Percentiles rank a stretch among this genome's conserved stretches.
Evolutionary conservation across 2,888 invertebrate species (phyloP).

Genomic region (Andrena marginata): DNA sequence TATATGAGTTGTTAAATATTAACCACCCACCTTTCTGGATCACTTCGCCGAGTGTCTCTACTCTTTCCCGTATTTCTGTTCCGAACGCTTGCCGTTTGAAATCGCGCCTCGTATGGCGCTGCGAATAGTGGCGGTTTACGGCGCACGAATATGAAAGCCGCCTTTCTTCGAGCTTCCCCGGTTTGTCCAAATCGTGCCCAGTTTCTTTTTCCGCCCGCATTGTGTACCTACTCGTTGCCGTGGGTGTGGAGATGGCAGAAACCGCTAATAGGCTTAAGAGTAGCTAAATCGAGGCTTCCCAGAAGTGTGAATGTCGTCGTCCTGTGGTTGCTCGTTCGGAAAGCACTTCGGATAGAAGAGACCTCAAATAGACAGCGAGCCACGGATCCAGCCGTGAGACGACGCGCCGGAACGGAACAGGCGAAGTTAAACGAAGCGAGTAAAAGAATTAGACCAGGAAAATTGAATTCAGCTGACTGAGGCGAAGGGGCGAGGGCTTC

Average conservation of each 20-base stretch:
- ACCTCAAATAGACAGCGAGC: conserved; percentile 55
- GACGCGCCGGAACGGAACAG: conserved; percentile 52
- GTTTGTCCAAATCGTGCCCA: neutral
- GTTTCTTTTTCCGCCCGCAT: neutral
- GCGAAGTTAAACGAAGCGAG: conserved; percentile 59
- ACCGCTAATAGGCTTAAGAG: too few species aligned
- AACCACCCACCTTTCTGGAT: conserved; percentile 14
- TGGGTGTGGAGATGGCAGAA: too few species aligned
- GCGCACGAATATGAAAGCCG: neutral
- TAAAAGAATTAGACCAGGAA: conserved; percentile 63
- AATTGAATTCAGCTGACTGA: conserved; percentile 54
- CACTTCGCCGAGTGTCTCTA: neutral
- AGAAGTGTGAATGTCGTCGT: neutral
- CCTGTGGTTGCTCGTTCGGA: conserved; percentile 8
- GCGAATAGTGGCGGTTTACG: neutral
- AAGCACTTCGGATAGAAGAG: conserved; percentile 46
- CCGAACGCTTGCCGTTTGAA: too few species aligned
- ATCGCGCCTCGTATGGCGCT: neutral
- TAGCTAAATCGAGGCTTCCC: conserved; percentile 7
- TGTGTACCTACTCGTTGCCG: too few species aligned
- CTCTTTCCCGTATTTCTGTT: neutral
- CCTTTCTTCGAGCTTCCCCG: too few species aligned
- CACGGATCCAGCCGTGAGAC: conserved; percentile 52
- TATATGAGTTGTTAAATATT: conserved; percentile 45
- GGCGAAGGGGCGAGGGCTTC: neutral